Base-by-base conservation (phyloP, 2,888 invertebrate genomes). In the Chrysopilus asiliformis region DNA sequence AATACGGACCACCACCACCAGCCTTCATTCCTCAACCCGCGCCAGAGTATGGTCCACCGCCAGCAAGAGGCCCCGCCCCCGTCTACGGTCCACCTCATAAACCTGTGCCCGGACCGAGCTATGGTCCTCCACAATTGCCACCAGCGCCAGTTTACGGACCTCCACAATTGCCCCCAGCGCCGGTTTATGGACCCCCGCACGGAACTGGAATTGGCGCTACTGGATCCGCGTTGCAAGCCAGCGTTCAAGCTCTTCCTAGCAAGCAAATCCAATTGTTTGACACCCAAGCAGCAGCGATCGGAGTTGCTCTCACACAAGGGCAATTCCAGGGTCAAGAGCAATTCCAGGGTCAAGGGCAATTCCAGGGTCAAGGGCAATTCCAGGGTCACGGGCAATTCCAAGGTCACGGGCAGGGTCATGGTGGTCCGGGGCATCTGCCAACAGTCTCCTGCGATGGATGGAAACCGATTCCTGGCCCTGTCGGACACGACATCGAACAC, bases 391-490 rank as follows among this genome's bases (percentile, higher is more conserved):
- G n/a, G n/a, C n/a, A n/a, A n/a, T n/a, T n/a, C n/a, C n/a, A n/a
- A n/a, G n/a, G n/a, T n/a, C n/a, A n/a, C n/a, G n/a, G n/a, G n/a
- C 49, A 58, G 2, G 61, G 60, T 1, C 66, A 69, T 42, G 73
- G 73, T 43, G 73, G 74, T 3, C 75, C 74, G 3, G 71, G 70
- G 0, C 68, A 69, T 27, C n/a, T 12, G 10, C 73, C 74, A 2
- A 71, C 58, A 0, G 57, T 60, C 2, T 47, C 48, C 34, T 85
- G 85, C 51, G 86, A 86, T 47, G 86, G 86, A 17, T 86, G 86
- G 86, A 81, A 78, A 53, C 86, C 86, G 14, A 85, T 86, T 41
- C 76, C 83, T 7, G 82, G 83, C 1, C 71, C 79, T 2, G 56
- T 49, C 4, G 60, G 58, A 1, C 40, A 39, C 32, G 19, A 5